A percentile compares a stretch with the other conserved stretches of the same genome.
Evolutionary conservation across 2,888 invertebrate genomes (phyloP).

Genomic region (Craniophora ligustri): DNA sequence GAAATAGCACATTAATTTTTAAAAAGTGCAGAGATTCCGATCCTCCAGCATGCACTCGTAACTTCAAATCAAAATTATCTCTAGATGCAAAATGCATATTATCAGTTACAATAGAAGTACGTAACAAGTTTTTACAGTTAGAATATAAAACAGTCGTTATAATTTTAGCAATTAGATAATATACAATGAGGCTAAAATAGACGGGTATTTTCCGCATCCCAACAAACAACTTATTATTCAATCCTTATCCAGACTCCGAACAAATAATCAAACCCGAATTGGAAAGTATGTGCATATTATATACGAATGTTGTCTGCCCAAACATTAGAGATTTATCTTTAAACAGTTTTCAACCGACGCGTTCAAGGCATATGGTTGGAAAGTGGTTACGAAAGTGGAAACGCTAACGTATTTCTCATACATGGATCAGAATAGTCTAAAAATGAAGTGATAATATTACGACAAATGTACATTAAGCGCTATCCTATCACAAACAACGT

Average conservation of each 20-base stretch:
- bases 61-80: conserved; percentile 33
- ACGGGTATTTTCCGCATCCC: background rate
- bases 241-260: conserved; percentile 27
- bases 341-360: no score
- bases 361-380: no score
- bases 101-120: conserved; percentile 50
- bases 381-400: no score
- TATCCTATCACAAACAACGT: conserved; percentile 61
- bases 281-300: conserved; percentile 33
- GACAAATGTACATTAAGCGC: conserved; percentile 53
- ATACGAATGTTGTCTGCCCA: conserved; percentile 18
- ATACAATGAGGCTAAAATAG: conserved; percentile 28
- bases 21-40: conserved; percentile 55
- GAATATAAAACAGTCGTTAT: conserved; percentile 50
- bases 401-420: no score
- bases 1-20: conserved; percentile 46
- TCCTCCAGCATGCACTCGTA: conserved; percentile 40
- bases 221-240: conserved; percentile 18
- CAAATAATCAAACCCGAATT: conserved; percentile 27
- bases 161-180: conserved; percentile 24
- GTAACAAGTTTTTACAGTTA: conserved; percentile 51
- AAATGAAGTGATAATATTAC: conserved; percentile 26
- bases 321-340: conserved; percentile 26
- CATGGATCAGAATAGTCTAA: conserved; percentile 21
- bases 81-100: conserved; percentile 14